phyloP scores from a whole-genome alignment of 2,113 vertebrate genomes.

The Parus major region DNA sequence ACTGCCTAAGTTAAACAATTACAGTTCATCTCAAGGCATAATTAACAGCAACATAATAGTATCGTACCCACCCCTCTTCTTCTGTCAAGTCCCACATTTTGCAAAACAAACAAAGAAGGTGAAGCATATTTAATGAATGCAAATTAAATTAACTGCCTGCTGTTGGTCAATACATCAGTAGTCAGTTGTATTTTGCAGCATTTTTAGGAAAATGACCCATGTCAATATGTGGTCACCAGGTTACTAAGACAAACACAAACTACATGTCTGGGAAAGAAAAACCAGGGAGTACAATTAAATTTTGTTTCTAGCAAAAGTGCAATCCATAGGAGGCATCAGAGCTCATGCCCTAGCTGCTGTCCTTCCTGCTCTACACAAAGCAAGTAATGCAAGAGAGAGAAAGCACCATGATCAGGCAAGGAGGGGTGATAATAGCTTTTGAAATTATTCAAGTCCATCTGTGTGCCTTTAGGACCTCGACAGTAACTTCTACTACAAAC shows the following conservation, averaged over 20 bases:
- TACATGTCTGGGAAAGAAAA: background rate
- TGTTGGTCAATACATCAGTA: background rate
- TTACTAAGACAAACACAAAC: background rate
- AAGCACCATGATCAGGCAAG: background rate
- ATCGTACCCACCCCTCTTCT: background rate
- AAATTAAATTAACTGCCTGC: background rate
- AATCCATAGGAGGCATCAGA: background rate
- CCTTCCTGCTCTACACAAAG: background rate
- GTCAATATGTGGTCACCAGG: background rate
- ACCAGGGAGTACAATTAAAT: background rate
- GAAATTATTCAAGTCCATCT: background rate
- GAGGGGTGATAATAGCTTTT: background rate
- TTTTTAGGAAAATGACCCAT: background rate
- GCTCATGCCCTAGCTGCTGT: background rate
- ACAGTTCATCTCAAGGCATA: background rate
- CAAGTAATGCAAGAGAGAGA: background rate
- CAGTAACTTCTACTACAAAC: background rate
- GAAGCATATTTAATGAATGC: background rate
- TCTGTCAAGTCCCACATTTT: background rate
- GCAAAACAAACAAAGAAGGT: background rate
- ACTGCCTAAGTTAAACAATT: background rate
- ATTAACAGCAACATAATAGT: background rate
- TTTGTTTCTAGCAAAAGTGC: background rate
- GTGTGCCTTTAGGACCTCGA: background rate
- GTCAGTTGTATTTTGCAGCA: fast-evolving